Base-by-base conservation (phyloP, 2,113 vertebrate genomes). In the Abramis brama region DNA sequence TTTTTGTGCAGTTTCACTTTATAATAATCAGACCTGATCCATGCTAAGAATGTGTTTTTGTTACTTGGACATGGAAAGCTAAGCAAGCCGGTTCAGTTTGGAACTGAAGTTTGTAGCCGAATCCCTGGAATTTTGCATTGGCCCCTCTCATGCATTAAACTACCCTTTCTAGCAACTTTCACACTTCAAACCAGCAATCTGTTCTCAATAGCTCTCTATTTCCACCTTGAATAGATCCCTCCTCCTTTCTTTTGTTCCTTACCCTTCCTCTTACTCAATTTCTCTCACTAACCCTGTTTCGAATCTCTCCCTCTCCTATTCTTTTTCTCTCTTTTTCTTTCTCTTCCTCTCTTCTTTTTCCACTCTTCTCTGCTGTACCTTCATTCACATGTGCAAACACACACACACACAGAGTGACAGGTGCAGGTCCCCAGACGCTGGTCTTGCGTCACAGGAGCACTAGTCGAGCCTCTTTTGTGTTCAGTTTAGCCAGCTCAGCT, bases 151-250 rank as follows among this genome's bases (percentile, higher is more conserved):
- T 74, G 87, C 80, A 86, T 91, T 93, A 90, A 66, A 87, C 91
- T 91, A 39, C 86, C 17, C 87, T 91, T 91, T 92, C 86, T 92
- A 91, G 88, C 92, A 93, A 43, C 68, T 90, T 89, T 91, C 88
- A 82, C 90, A 91, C 89, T 92, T 78, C 79, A 91, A 83, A 86
- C 77, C 52, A 57, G 27, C 1, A 39, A 87, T 88, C 87, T 17
- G 13, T 85, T 76, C 87, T 95, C 91, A 95, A 94, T 93, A 85
- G 92, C 62, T 86, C 91, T 93, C 93, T 94, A 92, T 95, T 77
- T 93, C 10, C 89, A 92, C 5, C 30, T 52, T 70, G 89, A 94
- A 92, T 64, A 84, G 91, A 75, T 30, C 82, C 81, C 60, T 85
- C 68, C 50, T 52, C 55, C 76, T 43, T 80, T 85, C 43, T n/a